Evolutionary conservation across 2,113 vertebrate species (phyloP), one percentile per base, ranked within the genome.

Genomic region (Aspiorhynchus laticeps): DNA sequence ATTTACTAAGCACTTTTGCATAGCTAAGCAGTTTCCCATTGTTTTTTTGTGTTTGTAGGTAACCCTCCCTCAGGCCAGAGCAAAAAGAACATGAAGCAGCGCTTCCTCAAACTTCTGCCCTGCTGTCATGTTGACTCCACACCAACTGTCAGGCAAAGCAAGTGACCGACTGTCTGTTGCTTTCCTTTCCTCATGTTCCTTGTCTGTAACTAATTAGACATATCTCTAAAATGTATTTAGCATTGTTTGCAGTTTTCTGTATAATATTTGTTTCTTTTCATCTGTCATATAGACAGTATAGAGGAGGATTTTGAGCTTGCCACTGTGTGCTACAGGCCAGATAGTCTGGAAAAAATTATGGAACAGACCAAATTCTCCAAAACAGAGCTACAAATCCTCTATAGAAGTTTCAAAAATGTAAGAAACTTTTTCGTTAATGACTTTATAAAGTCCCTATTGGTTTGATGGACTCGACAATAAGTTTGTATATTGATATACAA

Each of bases 271-370:
- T 6, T 17, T 59, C 5, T 75, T 31, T 65, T 78, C 24, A 82
- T 48, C 12, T 65, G 87, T 88, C 87, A 92, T 91, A 88, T 97
- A 99, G 98, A 99, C 94, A 99, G 97, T 90, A 93, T 97, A 86
- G 98, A 99, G 93, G 98, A 99, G 95, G 98, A 99, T 84, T 97
- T 98, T 94, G 98, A 99, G 90, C 93, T 99, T 82, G 97, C 97
- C 81, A 98, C 97, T 0, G 97, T 99, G 90, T 99, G 98, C 92
- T 97, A 98, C 91, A 98, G 98, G 84, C 98, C 98, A 0, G 98
- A 99, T 86, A 98, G 98, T 90, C 96, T 99, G 94, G 97, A 99
- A 87, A 97, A 99, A 93, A 96, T 99, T 61, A 96, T 98, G 90
- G 97, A 98, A 90, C 98, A 97, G 95, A 98, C 97, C 87, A 99